These are phyloP conservation scores for Diarsia rubi DNA, from an alignment of 2,888 invertebrate species.

Conservation along the genomic window DNA sequence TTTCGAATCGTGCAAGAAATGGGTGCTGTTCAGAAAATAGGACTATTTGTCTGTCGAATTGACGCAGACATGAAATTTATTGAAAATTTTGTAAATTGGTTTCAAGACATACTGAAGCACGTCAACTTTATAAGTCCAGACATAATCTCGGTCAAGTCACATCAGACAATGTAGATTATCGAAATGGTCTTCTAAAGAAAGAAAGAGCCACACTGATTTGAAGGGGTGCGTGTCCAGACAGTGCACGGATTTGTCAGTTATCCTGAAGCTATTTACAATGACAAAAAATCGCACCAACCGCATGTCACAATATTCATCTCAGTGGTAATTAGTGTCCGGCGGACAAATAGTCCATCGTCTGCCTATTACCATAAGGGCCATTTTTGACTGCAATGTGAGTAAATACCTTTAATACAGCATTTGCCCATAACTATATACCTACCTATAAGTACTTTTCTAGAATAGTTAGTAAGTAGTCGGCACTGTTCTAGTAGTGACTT, in stretches of 20 bases:
- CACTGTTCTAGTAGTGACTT: background rate
- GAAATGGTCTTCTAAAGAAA: background rate
- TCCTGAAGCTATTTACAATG: background rate
- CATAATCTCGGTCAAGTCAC: background rate
- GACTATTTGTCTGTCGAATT: background rate
- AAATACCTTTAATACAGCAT: constrained; percentile 23
- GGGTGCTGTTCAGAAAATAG: background rate
- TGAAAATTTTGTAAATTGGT: background rate
- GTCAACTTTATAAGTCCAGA: background rate
- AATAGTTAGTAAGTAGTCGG: constrained; percentile 21
- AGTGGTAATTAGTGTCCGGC: background rate
- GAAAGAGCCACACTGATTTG: background rate
- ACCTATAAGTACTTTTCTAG: constrained; percentile 45
- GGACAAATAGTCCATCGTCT: background rate
- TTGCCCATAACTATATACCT: constrained; percentile 21
- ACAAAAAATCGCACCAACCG: background rate
- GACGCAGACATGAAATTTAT: background rate
- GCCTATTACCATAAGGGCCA: constrained; percentile 22
- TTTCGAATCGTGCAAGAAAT: constrained; percentile 25
- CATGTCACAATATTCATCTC: background rate
- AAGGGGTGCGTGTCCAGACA: background rate
- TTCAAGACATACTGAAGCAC: background rate
- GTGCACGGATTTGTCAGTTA: background rate
- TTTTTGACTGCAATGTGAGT: constrained; percentile 45
- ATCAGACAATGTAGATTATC: background rate